Evolutionary conservation across 2,113 vertebrate genomes (phyloP), one percentile per base, ranked within the genome.

Genomic region (Malurus alboscapulatus): DNA sequence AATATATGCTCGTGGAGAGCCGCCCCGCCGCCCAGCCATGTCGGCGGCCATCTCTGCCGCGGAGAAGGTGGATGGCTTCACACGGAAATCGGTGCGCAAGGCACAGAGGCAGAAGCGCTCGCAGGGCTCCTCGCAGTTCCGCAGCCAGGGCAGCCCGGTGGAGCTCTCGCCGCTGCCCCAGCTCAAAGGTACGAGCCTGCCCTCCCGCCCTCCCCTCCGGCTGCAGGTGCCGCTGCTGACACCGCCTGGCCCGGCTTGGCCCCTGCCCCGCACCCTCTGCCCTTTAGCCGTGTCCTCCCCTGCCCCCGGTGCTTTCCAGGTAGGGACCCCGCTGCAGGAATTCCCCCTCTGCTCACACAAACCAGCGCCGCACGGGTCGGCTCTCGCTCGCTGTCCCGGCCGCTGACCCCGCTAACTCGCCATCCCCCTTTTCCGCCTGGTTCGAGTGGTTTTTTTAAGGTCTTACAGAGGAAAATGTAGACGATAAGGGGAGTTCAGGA

Each of bases 51-150:
- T 99, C 97, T 99, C 99, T 53, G 99, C 99, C 87, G 97, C 98
- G 92, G 99, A 99, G 98, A 99, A 99, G 98, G 99, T 99, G 98
- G 99, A 99, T 92, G 99, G 99, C 65, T 99, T 99, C 96, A 99
- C 99, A 78, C 98, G 99, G 97, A 99, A 99, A 97, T 99, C 99
- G 51, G 97, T 99, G 98, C 98, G 99, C 97, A 99, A 99, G 98
- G 99, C 98, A 87, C 99, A 99, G 97, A 98, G 98, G 91, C 99
- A 99, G 98, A 98, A 98, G 94, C 98, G 98, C 94, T 99, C 98
- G 55, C 99, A 99, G 90, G 98, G 99, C 93, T 99, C 99, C 47
- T 99, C 99, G 78, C 99, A 99, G 97, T 99, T 99, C 97, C 98
- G 99, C 81, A 98, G 97, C 50, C 98, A 99, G 95, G 97, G 98